These are phyloP conservation scores for Parnassius smintheus DNA, from an alignment of 2,888 invertebrate genomes.

Conservation along the genomic window DNA sequence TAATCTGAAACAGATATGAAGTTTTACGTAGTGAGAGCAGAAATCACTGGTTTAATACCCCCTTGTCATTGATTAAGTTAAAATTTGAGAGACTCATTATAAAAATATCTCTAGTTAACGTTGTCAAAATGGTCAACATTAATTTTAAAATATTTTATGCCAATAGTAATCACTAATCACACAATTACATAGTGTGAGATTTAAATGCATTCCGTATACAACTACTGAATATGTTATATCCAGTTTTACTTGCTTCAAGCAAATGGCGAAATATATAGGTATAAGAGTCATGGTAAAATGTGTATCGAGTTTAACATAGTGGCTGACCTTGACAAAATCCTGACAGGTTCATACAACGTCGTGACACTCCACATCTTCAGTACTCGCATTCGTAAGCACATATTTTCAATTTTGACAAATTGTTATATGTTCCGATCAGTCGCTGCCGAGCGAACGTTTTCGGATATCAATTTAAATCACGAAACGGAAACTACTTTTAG, in stretches of 20 bases:
- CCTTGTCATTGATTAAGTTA: constrained; percentile 9
- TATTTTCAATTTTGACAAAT: too few species aligned
- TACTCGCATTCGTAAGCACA: too few species aligned
- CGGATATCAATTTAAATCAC: too few species aligned
- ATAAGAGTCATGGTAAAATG: too few species aligned
- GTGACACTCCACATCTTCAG: too few species aligned
- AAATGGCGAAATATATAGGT: too few species aligned
- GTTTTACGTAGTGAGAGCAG: constrained; percentile 15
- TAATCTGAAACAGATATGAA: constrained; percentile 20
- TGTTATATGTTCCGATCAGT: too few species aligned
- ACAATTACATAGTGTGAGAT: not conserved
- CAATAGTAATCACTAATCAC: not conserved
- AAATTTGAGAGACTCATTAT: not conserved
- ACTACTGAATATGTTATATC: not conserved
- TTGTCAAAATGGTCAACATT: not conserved
- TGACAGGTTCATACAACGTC: too few species aligned
- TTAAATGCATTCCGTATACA: not conserved
- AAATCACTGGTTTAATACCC: constrained; percentile 1
- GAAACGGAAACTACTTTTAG: too few species aligned
- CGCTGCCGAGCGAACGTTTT: too few species aligned
- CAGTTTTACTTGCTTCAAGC: not conserved
- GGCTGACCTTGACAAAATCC: too few species aligned
- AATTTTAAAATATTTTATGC: not conserved
- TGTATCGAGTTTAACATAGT: too few species aligned
- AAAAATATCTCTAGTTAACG: not conserved